Evolutionary conservation across 2,888 invertebrate genomes (phyloP), one percentile per base, ranked within the genome.

Genomic region (Drosophila nigricruria): DNA sequence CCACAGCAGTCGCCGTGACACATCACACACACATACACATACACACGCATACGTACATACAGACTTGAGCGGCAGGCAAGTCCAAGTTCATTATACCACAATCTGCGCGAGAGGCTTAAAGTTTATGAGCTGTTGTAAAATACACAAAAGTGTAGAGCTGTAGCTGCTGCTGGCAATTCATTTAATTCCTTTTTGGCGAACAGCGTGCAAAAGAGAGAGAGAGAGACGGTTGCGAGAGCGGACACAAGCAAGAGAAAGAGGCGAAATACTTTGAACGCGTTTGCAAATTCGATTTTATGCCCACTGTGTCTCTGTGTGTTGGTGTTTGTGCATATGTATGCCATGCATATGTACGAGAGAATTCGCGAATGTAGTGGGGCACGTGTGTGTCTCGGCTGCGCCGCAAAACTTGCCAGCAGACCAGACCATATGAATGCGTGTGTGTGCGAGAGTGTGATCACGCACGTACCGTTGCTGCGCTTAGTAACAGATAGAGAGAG

Each of bases 311-410:
- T 62, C 32, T 62, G 49, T 25, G 61, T 70, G 45, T 57, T 70
- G 18, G 70, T 74, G 69, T 57, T 34, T 58, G 54, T 71, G 54
- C 27, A 38, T 30, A 54, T 52, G 45, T 65, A 61, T 40, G 52
- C 49, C 49, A 56, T 56, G 36, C 14, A 42, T 23, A 60, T 58
- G 53, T 70, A 57, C 67, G 70, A 73, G 81, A 83, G 79, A 84
- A 79, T 86, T 81, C 83, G 88, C 88, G 63, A 88, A 82, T 92
- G 92, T 92, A 89, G 89, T 91, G 90, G 90, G 92, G 92, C 92
- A 92, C 92, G 92, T 92, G 92, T 92, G 81, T 85, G 81, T 73
- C 71, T 78, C 52, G 49, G 71, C 76, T 71, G 52, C 75, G 69
- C 73, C 57, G 59, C 75, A 64, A 73, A 74, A 73, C 68, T 69